A percentile compares a stretch with the other conserved stretches of the same genome.
Evolutionary conservation across 2,797 vertebrate species (phyloP).

Genomic region (Megaceryle alcyon): DNA sequence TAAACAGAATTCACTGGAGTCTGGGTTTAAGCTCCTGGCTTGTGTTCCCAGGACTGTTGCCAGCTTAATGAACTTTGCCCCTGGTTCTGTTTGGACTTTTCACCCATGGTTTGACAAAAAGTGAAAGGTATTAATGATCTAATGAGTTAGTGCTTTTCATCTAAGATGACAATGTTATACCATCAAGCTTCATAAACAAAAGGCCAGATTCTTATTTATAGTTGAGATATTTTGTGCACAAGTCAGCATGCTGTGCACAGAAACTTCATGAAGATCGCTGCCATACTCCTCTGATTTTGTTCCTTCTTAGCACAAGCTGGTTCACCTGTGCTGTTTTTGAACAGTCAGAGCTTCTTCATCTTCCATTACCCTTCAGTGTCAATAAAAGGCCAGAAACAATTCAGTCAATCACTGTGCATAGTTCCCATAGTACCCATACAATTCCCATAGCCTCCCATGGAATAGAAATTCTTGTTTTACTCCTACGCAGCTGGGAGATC

Average conservation of each 20-base stretch:
- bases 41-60: not conserved
- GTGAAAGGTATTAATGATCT: slow-evolving; percentile 51
- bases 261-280: not conserved
- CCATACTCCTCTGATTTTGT: not conserved
- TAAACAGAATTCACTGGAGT: slow-evolving; percentile 11
- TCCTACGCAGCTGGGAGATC: not conserved
- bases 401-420: not conserved
- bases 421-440: not conserved
- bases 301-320: not conserved
- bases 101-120: slow-evolving; percentile 33
- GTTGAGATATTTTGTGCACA: not conserved
- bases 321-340: not conserved
- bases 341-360: not conserved
- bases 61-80: slow-evolving; percentile 27
- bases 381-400: not conserved
- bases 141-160: not conserved
- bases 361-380: not conserved
- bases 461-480: not conserved
- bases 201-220: not conserved
- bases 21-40: slow-evolving; percentile 39
- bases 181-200: not conserved
- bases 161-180: not conserved
- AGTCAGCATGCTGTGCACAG: not conserved
- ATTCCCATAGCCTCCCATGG: not conserved
- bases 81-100: slow-evolving; percentile 43